Evolutionary conservation across 2,113 vertebrate genomes (phyloP), one percentile per base, ranked within the genome.

Genomic region (Galemys pyrenaicus): DNA sequence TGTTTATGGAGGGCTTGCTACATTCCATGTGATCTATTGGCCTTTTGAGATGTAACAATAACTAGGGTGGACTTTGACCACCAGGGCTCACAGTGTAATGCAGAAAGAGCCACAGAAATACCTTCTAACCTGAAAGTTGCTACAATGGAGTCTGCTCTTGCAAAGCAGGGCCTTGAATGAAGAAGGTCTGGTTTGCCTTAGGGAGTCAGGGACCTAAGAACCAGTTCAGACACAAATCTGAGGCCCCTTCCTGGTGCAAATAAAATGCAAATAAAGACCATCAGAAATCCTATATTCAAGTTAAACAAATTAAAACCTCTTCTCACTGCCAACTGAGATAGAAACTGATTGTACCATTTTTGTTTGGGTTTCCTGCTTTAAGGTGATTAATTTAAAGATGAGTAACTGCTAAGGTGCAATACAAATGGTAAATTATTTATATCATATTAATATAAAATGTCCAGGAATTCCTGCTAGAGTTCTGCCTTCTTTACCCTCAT

Each of bases 401-500:
- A 79, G 71, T 85, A 67, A 44, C 24, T 41, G 30, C 16, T 79
- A 92, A 51, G 30, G 37, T 87, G 54, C n/a, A 74, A 87, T n/a
- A 82, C 20, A 87, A 88, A 91, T 75, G 44, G 7, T n/a, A 51
- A 60, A 79, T 39, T 58, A 35, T 78, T 87, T 95, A 35, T 62
- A 60, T 88, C 32, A 87, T 78, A 85, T 81, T 65, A 88, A 70
- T 46, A n/a, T 74, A 68, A 67, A 91, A 46, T 82, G 67, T 26
- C n/a, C 54, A 68, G 67, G 73, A 62, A 93, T 71, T 44, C 19
- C 13, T 44, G 20, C 3, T 41, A 64, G 64, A 78, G 22, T 60
- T 37, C 39, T 41, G 13, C 26, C 16, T 54, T 3, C 2, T 12
- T 4, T 3, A 2, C 15, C 4, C 19, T 54, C 44, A 32, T 64